These are phyloP conservation scores for Belonocnema kinseyi DNA, from an alignment of 1,140 invertebrate species.

Conservation along the genomic window DNA sequence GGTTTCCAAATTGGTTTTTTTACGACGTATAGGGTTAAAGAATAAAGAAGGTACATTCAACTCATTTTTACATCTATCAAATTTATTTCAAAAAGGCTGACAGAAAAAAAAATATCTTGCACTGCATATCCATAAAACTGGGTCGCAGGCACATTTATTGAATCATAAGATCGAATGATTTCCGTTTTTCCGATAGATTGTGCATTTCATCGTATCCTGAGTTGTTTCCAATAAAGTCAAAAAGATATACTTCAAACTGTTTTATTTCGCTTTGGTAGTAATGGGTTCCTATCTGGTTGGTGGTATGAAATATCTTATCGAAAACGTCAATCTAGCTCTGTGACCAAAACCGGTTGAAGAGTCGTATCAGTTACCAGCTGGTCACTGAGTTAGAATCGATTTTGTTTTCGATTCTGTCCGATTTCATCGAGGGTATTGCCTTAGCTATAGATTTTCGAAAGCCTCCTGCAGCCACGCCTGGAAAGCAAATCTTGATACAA, in stretches of 20 bases:
- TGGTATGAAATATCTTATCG: constrained; percentile 8
- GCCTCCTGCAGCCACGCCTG: not conserved
- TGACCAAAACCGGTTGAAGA: constrained; percentile 15
- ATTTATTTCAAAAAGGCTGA: not conserved
- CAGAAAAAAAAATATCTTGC: constrained; percentile 29
- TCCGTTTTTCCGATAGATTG: not conserved
- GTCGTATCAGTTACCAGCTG: not conserved
- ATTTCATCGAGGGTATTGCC: not conserved
- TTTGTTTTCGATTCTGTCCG: not conserved
- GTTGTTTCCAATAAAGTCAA: constrained; percentile 11
- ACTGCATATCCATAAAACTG: not conserved
- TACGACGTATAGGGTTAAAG: no score
- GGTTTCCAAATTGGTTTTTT: no score
- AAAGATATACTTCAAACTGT: not conserved
- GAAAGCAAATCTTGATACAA: constrained; percentile 18
- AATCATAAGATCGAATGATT: constrained; percentile 9
- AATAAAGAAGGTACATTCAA: no score
- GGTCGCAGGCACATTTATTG: not conserved
- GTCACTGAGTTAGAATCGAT: not conserved
- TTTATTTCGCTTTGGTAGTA: constrained; percentile 14
- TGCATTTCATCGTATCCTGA: not conserved
- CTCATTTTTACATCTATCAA: constrained; percentile 34
- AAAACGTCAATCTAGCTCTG: not conserved
- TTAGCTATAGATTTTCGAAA: constrained; percentile 15
- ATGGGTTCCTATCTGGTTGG: constrained; percentile 9